Conservation (phyloP, 2,888 invertebrate species). For the Erebia ligea region DNA sequence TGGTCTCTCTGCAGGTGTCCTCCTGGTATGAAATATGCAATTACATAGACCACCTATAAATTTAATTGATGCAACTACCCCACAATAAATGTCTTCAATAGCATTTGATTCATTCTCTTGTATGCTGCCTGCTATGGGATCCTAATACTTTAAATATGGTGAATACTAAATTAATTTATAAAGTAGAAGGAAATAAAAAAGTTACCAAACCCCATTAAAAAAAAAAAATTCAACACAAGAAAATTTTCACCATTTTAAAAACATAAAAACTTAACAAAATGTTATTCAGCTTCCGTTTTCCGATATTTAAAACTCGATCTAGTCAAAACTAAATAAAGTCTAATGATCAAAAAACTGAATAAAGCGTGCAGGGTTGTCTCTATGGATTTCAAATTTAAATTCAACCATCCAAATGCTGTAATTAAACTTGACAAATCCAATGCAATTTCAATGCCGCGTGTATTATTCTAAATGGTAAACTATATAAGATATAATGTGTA, state of each 20-base stretch:
- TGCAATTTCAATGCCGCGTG: too few species aligned
- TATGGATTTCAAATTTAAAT: background rate
- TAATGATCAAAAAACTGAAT: constrained; percentile 61
- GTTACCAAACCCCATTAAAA: too few species aligned
- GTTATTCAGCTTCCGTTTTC: constrained; percentile 32
- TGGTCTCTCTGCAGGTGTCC: constrained; percentile 17
- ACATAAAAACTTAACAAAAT: constrained; percentile 12
- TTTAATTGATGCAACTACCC: constrained; percentile 1
- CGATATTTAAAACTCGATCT: constrained; percentile 30
- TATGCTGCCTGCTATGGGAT: background rate
- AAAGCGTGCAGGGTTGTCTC: constrained; percentile 37
- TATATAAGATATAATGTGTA: too few species aligned
- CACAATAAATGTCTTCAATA: background rate
- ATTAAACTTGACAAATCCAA: too few species aligned
- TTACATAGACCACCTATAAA: constrained; percentile 12
- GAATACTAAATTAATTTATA: too few species aligned
- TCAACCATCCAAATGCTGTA: too few species aligned
- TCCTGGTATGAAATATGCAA: background rate
- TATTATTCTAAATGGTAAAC: too few species aligned
- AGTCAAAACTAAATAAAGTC: constrained; percentile 32
- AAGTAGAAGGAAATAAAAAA: too few species aligned
- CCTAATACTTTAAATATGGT: background rate
- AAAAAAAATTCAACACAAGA: too few species aligned
- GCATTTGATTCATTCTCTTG: background rate
- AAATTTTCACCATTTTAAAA: constrained; percentile 4